Evolutionary conservation across 2,797 vertebrate species (phyloP).

Genomic region (Xyrichtys novacula): DNA sequence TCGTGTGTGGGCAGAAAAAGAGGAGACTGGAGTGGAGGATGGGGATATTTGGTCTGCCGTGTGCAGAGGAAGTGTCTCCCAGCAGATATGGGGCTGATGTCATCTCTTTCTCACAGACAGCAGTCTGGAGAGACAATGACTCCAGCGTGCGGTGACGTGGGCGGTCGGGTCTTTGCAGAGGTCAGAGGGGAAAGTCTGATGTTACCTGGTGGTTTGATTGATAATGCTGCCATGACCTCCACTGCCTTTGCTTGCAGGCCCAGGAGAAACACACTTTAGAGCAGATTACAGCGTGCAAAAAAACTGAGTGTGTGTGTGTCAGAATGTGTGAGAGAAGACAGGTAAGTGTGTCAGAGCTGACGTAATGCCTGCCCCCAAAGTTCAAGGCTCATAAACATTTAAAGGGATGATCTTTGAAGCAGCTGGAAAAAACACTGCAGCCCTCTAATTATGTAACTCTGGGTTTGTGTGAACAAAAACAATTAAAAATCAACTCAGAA

Average conservation of each 20-base stretch:
- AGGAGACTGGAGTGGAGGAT: constrained; percentile 29
- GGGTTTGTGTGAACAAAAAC: not conserved
- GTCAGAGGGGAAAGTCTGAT: constrained; percentile 59
- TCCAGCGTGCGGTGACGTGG: constrained; percentile 3
- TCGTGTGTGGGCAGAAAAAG: constrained; percentile 27
- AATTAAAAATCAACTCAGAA: not conserved
- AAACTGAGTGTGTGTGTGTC: constrained; percentile 29
- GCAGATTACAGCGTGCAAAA: constrained; percentile 50
- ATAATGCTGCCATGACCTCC: constrained; percentile 32
- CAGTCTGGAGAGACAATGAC: constrained; percentile 33
- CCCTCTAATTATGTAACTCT: not conserved
- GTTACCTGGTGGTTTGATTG: constrained; percentile 41
- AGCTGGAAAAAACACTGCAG: not conserved
- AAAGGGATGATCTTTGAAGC: not conserved
- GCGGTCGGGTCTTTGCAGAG: constrained; percentile 33
- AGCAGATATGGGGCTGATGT: constrained; percentile 65
- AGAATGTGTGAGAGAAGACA: constrained; percentile 10
- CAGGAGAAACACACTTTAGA: constrained; percentile 45
- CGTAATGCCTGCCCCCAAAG: constrained; percentile 34
- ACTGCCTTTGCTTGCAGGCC: constrained; percentile 11
- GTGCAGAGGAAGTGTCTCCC: constrained; percentile 41
- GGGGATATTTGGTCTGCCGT: constrained; percentile 61
- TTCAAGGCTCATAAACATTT: constrained; percentile 51
- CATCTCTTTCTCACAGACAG: constrained; percentile 49
- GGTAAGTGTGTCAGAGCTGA: constrained; percentile 38